Evolutionary conservation across 1,140 invertebrate species (phyloP), one percentile per base, ranked within the genome.

Genomic region (Monomorium pharaonis): DNA sequence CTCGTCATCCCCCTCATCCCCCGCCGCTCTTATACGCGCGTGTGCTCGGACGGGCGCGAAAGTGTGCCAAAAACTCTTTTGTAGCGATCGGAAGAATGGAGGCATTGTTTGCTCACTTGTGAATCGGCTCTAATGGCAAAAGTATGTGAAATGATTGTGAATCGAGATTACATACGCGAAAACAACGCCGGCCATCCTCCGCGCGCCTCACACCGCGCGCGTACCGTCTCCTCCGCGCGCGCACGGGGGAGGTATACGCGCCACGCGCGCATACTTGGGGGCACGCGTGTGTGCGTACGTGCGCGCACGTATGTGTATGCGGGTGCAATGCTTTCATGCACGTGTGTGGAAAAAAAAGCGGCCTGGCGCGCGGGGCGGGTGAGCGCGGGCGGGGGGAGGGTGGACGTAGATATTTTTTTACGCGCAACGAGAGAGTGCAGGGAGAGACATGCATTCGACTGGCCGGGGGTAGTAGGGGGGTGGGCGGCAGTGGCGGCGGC

Each of bases 61-160:
- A 93, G 92, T 93, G 90, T 93, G 93, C 89, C 92, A 92, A 93
- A 93, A 93, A 90, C 85, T 81, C 92, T 92, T 93, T 93, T 93
- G 90, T 91, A 92, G 76, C 88, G 75, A 88, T 89, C 89, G 88
- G 87, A 92, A 93, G 92, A 91, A 93, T 90, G 90, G 89, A 92
- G 88, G 90, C 90, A 92, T 93, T 94, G 92, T 94, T 94, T 93
- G 93, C 92, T 94, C 93, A 93, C 92, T 93, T 92, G 93, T 93
- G 92, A 94, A 94, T 94, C 91, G 91, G 62, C 87, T 92, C 94
- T 94, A 94, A 95, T 94, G 93, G 94, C 91, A 94, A 94, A 94
- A 94, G 94, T 95, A 94, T 94, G 94, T 94, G 94, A 93, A 94
- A 94, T 94, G 91, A 94, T 95, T 92, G 93, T 92, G 92, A 93